phyloP scores from a whole-genome alignment of 2,797 vertebrate species.

The Acanthiza pusilla region DNA sequence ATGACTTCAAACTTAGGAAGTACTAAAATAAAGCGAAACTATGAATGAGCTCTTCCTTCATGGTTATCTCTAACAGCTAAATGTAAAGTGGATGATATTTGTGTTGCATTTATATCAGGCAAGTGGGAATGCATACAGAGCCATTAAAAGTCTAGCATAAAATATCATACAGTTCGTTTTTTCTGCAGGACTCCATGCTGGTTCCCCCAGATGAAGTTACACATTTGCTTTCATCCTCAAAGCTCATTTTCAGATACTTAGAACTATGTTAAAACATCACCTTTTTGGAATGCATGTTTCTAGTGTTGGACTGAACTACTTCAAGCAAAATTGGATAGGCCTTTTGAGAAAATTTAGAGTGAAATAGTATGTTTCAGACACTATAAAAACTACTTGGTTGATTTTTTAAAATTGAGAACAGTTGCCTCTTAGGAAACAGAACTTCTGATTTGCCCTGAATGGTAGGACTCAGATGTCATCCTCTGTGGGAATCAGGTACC shows the following conservation, averaged over 20 bases:
- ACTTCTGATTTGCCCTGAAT: background rate
- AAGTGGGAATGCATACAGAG: conserved; percentile 19
- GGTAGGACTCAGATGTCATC: background rate
- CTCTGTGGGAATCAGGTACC: background rate
- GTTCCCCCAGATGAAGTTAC: conserved; percentile 28
- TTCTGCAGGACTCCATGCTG: background rate
- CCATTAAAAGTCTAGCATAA: conserved; percentile 22
- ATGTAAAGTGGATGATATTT: conserved; percentile 21
- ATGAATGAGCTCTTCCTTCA: conserved; percentile 46
- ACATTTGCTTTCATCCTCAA: background rate
- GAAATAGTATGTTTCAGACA: background rate
- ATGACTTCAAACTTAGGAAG: conserved; percentile 41
- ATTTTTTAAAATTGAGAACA: conserved; percentile 12
- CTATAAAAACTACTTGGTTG: background rate
- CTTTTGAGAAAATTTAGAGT: conserved; percentile 22
- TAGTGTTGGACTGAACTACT: background rate
- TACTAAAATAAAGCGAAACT: conserved; percentile 35
- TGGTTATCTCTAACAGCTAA: conserved; percentile 14
- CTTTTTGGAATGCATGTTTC: conserved; percentile 31
- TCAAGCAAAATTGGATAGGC: conserved; percentile 23
- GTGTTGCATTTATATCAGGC: conserved; percentile 33
- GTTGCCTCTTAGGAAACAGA: conserved; percentile 28
- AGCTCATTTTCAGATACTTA: conserved; percentile 51
- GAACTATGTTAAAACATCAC: conserved; percentile 41
- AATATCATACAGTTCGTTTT: background rate